Percentiles rank a stretch among this genome's conserved stretches.
These are phyloP conservation scores for Agrenia bidenticulata DNA, from an alignment of 2,888 invertebrate species.

Conservation along the genomic window DNA sequence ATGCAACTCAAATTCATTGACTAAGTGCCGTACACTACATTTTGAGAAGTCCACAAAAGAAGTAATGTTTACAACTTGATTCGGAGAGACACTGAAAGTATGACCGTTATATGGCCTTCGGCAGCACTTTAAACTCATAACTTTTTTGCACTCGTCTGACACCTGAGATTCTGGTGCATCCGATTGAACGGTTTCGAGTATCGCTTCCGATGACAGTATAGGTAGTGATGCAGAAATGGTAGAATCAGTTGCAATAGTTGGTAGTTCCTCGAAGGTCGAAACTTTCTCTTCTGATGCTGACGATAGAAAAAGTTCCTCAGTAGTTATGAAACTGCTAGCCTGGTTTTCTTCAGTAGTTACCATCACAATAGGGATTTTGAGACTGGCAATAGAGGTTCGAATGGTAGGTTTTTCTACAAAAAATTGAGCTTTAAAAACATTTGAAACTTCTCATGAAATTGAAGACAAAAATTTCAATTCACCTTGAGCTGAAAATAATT, in stretches of 20 bases:
- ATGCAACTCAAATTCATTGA: slow-evolving; percentile 51
- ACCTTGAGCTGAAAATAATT: too few species aligned
- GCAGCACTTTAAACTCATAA: slow-evolving; percentile 64
- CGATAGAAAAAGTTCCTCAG: background rate
- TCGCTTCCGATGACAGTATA: slow-evolving; percentile 1
- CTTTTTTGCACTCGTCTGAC: slow-evolving; percentile 41
- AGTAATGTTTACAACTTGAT: slow-evolving; percentile 76
- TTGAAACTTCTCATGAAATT: too few species aligned
- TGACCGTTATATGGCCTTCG: slow-evolving; percentile 83
- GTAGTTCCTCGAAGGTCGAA: too few species aligned
- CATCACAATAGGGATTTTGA: slow-evolving; percentile 9
- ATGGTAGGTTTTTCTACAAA: slow-evolving; percentile 4
- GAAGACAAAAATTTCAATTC: too few species aligned
- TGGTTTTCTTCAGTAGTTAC: slow-evolving; percentile 5
- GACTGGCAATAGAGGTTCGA: slow-evolving; percentile 1
- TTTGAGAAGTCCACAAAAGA: slow-evolving; percentile 48
- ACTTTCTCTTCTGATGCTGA: too few species aligned
- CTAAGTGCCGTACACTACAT: slow-evolving; percentile 51
- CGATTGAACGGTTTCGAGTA: slow-evolving; percentile 1
- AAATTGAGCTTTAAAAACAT: too few species aligned
- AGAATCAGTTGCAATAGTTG: too few species aligned
- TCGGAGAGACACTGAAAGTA: slow-evolving; percentile 85
- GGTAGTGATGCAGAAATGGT: too few species aligned
- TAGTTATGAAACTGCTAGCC: background rate
- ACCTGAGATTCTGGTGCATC: slow-evolving; percentile 7